Percentiles rank a stretch among this genome's conserved stretches.
Conservation (phyloP, 1,140 invertebrate species). For the Parasteatoda tepidariorum region DNA sequence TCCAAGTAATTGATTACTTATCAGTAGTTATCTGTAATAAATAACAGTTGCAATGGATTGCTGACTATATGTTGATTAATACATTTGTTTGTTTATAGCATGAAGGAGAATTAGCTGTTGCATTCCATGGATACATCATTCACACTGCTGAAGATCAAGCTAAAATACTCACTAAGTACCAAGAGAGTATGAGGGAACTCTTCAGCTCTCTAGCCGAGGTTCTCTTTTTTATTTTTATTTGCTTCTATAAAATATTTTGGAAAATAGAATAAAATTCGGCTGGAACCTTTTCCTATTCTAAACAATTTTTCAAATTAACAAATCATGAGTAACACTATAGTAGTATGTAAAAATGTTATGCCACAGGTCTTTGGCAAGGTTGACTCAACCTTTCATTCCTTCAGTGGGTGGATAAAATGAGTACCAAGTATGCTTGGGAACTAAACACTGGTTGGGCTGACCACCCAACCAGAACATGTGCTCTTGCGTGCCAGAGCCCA, state of each 20-base stretch:
- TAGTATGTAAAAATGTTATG: neutral
- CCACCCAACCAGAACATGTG: too few species aligned
- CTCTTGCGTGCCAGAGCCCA: too few species aligned
- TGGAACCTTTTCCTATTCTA: neutral
- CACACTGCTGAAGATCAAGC: constrained; percentile 77
- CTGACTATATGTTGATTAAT: neutral
- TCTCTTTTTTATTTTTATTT: neutral
- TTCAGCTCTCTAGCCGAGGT: constrained; percentile 72
- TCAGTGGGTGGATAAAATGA: too few species aligned
- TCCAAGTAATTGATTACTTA: neutral
- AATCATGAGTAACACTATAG: neutral
- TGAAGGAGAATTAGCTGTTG: constrained; percentile 86
- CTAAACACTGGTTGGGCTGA: too few species aligned
- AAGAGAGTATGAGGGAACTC: constrained; percentile 73
- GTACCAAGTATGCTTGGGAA: too few species aligned
- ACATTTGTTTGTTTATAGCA: constrained; percentile 70
- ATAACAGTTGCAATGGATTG: neutral
- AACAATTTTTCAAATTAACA: neutral
- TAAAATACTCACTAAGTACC: constrained; percentile 75
- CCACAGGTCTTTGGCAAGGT: neutral
- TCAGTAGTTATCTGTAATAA: neutral
- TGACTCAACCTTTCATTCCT: too few species aligned
- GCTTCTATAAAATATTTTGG: neutral
- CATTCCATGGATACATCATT: constrained; percentile 85
- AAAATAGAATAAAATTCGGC: neutral